These are phyloP conservation scores for Plusia festucae DNA, from an alignment of 2,888 invertebrate genomes.

Conservation along the genomic window DNA sequence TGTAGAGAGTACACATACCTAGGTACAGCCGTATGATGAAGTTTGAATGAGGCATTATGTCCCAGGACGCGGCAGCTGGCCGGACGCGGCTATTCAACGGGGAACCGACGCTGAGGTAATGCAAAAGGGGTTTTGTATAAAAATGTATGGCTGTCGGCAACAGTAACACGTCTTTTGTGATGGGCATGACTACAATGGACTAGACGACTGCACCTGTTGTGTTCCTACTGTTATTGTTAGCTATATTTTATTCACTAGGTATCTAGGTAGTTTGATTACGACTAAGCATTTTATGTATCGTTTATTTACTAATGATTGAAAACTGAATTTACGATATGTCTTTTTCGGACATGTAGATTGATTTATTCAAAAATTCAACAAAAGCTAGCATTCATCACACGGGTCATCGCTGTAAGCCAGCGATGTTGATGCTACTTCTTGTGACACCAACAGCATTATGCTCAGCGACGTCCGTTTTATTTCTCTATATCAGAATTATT, in stretches of 20 bases:
- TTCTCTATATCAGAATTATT: too few species aligned
- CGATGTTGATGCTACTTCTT: too few species aligned
- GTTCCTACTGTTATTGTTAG: constrained; percentile 17
- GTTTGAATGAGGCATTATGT: constrained; percentile 53
- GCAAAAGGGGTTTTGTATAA: constrained; percentile 43
- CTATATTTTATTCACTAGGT: constrained; percentile 4
- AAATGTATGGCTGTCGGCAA: constrained; percentile 17
- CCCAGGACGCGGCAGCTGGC: constrained; percentile 36
- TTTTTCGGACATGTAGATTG: not conserved
- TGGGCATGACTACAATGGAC: constrained; percentile 33
- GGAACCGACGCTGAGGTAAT: constrained; percentile 22
- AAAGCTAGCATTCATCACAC: too few species aligned
- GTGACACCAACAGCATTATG: too few species aligned
- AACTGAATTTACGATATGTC: not conserved
- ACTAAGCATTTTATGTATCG: not conserved
- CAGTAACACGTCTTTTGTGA: constrained; percentile 25
- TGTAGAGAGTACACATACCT: constrained; percentile 15
- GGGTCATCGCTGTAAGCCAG: too few species aligned
- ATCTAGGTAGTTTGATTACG: not conserved
- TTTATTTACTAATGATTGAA: not conserved
- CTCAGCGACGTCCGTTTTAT: too few species aligned
- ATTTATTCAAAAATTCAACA: too few species aligned
- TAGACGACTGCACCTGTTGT: constrained; percentile 44
- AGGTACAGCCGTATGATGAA: constrained; percentile 14
- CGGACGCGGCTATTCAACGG: constrained; percentile 48